Evolutionary conservation across 1,140 invertebrate genomes (phyloP).

Genomic region (Leptonema lineaticorne): DNA sequence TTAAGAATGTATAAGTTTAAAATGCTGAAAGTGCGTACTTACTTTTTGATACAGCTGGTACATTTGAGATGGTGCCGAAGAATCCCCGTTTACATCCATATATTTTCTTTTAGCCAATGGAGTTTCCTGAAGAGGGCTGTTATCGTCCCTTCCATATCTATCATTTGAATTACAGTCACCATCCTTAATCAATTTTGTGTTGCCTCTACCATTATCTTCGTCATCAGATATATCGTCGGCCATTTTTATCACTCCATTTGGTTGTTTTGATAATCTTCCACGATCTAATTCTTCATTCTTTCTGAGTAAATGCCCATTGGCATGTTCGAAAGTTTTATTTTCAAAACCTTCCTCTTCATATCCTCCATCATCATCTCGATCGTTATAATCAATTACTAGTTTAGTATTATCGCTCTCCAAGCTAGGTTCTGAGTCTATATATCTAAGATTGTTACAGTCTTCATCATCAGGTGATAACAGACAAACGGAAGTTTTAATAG

Average conservation of each 20-base stretch:
- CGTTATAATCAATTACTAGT: conserved; percentile 35
- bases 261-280: conserved; percentile 25
- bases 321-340: conserved; percentile 57
- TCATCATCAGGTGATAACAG: conserved; percentile 43
- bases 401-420: conserved; percentile 36
- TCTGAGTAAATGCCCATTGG: conserved; percentile 51
- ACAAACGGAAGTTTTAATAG: background rate
- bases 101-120: conserved; percentile 32
- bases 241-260: conserved; percentile 44
- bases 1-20: too few relatives aligned
- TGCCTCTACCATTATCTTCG: background rate
- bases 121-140: conserved; percentile 21
- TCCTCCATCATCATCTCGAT: conserved; percentile 27
- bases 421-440: conserved; percentile 38
- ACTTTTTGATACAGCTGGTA: conserved; percentile 30
- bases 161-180: conserved; percentile 20
- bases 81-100: conserved; percentile 31
- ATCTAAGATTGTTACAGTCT: conserved; percentile 34
- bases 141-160: conserved; percentile 15
- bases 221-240: conserved; percentile 41
- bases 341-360: conserved; percentile 52
- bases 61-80: background rate
- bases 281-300: conserved; percentile 41
- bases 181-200: conserved; percentile 15
- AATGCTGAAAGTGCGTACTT: conserved; percentile 33